Evolutionary conservation across 2,888 invertebrate species (phyloP).

Genomic region (Drosophila buzzatii): DNA sequence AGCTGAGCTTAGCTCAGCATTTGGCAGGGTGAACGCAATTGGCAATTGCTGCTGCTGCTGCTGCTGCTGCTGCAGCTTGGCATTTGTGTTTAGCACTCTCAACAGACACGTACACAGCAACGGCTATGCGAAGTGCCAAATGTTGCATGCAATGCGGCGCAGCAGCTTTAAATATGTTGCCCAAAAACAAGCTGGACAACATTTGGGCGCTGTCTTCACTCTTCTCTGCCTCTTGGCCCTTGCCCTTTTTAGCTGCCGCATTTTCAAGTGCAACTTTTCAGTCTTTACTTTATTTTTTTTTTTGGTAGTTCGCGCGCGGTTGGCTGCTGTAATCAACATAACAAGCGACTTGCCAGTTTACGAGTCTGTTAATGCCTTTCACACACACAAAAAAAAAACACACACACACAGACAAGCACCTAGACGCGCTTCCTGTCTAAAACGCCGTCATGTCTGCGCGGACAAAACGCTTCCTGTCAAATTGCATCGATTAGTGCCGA

Average conservation of each 20-base stretch:
- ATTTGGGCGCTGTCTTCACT: neutral
- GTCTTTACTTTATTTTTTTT: slow-evolving; percentile 60
- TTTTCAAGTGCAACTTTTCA: slow-evolving; percentile 61
- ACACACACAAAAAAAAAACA: slow-evolving; percentile 28
- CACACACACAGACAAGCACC: slow-evolving; percentile 49
- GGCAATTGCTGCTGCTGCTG: slow-evolving; percentile 49
- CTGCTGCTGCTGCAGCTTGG: slow-evolving; percentile 15
- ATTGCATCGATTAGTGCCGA: slow-evolving; percentile 55
- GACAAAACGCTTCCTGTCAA: slow-evolving; percentile 73
- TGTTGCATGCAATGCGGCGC: slow-evolving; percentile 60
- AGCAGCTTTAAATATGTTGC: slow-evolving; percentile 27
- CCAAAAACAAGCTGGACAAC: neutral
- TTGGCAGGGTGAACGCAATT: slow-evolving; percentile 35
- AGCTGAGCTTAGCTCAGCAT: slow-evolving; percentile 1
- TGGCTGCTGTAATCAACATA: slow-evolving; percentile 74
- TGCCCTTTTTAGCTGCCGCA: slow-evolving; percentile 4
- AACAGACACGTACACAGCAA: slow-evolving; percentile 44
- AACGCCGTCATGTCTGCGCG: slow-evolving; percentile 59
- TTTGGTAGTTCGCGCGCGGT: slow-evolving; percentile 47
- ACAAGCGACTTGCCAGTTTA: slow-evolving; percentile 79
- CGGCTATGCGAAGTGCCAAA: slow-evolving; percentile 32
- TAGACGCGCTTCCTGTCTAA: slow-evolving; percentile 75
- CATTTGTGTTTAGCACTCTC: slow-evolving; percentile 28
- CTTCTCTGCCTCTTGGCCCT: neutral
- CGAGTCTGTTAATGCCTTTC: slow-evolving; percentile 76